Evolutionary conservation across 2,888 invertebrate genomes (phyloP), one percentile per base, ranked within the genome.

Genomic region (Thelaira solivaga): DNA sequence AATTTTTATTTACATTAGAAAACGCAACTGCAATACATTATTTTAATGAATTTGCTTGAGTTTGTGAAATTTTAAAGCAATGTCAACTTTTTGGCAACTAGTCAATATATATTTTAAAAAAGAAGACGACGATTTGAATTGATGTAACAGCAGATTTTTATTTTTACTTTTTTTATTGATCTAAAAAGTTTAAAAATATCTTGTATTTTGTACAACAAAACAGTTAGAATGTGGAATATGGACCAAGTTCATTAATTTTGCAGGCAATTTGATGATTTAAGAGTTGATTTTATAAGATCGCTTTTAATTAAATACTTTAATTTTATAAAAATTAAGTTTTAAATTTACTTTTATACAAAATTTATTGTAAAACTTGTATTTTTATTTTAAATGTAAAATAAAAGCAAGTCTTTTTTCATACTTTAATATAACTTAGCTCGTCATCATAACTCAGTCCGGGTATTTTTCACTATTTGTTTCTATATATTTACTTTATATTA

Each of bases 381-480:
- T 84, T 84, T 83, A 84, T 76, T 80, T 80, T 72, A 76, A 72
- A 74, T 4, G 0, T 82, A 82, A 81, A 82, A 71, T 78, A 81
- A 79, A 82, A 73, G 77, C 67, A 82, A 82, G 62, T 74, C 68
- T 80, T 68, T 47, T 82, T 11, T 41, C n/a, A 34, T 34, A 29
- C 11, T 39, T 79, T 49, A 49, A 78, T 62, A 72, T 55, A 18
- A 47, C 67, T 76, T 77, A 68, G 29, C 39, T 72, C 34, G 59
- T 39, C 64, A 61, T 67, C 62, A 76, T 67, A 69, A 80, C 75
- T 76, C 73, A 71, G 67, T 68, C 41, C 76, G 53, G 73, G 24
- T 74, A 31, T 65, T 34, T 47, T 22, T 61, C 51, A 18, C 24
- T 45, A 61, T 51, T 43, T 53, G 26, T 34, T n/a, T n/a, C n/a